A percentile compares a stretch with the other conserved stretches of the same genome.
These are phyloP conservation scores for Notarius quadriscutis DNA, from an alignment of 2,113 vertebrate genomes.

Conservation along the genomic window DNA sequence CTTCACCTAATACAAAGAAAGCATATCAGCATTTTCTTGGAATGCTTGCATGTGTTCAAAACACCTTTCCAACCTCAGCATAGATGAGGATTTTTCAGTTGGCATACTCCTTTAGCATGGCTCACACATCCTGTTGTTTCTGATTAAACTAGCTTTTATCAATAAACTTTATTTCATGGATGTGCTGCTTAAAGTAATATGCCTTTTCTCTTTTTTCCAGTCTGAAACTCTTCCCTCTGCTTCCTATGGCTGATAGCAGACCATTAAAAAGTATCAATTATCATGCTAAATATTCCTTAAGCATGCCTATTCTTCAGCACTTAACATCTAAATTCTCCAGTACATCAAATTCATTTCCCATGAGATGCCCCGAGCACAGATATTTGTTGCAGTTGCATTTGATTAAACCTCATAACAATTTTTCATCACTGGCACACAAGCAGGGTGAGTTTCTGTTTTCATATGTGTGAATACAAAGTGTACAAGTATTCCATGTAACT, in stretches of 20 bases:
- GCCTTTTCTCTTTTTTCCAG: background rate
- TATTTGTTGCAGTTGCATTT: slow-evolving; percentile 42
- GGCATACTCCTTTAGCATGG: background rate
- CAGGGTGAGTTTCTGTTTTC: slow-evolving; percentile 2
- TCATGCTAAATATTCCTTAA: slow-evolving; percentile 44
- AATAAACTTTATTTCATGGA: background rate
- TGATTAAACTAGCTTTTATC: background rate
- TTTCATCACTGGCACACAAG: background rate
- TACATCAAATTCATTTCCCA: slow-evolving; percentile 45
- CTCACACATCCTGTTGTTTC: slow-evolving; percentile 11
- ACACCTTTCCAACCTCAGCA: background rate
- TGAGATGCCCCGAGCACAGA: slow-evolving; percentile 7
- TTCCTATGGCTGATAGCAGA: slow-evolving; percentile 10
- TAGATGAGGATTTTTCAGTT: background rate
- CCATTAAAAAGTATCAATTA: slow-evolving; percentile 36
- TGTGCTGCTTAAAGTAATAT: background rate
- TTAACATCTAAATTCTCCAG: slow-evolving; percentile 33
- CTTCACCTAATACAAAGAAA: background rate
- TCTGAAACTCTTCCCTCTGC: background rate
- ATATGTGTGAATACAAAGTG: background rate
- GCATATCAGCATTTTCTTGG: background rate
- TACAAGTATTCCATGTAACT: slow-evolving; percentile 5
- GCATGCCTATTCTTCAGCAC: slow-evolving; percentile 1
- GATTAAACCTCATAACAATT: slow-evolving; percentile 30
- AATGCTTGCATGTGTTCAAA: background rate